phyloP scores from a whole-genome alignment of 2,797 vertebrate genomes.

The Scolopax rusticola region DNA sequence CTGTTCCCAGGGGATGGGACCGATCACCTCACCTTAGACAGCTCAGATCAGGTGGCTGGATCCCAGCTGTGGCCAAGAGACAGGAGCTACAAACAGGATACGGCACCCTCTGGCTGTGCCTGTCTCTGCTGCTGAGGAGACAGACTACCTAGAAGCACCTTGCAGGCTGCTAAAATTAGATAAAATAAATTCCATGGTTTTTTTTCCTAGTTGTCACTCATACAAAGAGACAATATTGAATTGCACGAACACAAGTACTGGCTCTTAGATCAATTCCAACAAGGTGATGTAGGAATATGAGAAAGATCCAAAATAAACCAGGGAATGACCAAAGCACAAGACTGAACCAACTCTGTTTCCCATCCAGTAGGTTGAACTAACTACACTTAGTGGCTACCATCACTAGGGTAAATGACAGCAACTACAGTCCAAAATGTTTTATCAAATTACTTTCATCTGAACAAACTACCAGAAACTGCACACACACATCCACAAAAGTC shows the following conservation, averaged over 20 bases:
- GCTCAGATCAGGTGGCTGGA: background rate
- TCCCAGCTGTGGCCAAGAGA: background rate
- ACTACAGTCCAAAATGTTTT: constrained; percentile 27
- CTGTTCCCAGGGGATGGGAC: background rate
- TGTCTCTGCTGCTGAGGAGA: background rate
- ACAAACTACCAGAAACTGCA: background rate
- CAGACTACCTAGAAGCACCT: background rate
- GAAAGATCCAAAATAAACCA: background rate
- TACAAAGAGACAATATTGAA: background rate
- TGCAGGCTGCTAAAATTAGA: background rate
- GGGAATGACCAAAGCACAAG: background rate
- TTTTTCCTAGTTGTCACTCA: background rate
- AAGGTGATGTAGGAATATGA: background rate
- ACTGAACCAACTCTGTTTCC: background rate
- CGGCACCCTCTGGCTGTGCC: rapidly evolving
- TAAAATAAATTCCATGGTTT: background rate
- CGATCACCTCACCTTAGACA: background rate
- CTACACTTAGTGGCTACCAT: background rate
- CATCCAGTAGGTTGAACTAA: background rate
- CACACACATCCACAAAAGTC: background rate
- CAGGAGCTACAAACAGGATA: background rate
- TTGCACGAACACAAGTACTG: background rate
- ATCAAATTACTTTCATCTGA: constrained; percentile 58
- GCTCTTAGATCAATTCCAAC: background rate
- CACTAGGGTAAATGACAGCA: background rate